Evolutionary conservation across 2,888 invertebrate species (phyloP), one percentile per base, ranked within the genome.

Genomic region (Noctua fimbriata): DNA sequence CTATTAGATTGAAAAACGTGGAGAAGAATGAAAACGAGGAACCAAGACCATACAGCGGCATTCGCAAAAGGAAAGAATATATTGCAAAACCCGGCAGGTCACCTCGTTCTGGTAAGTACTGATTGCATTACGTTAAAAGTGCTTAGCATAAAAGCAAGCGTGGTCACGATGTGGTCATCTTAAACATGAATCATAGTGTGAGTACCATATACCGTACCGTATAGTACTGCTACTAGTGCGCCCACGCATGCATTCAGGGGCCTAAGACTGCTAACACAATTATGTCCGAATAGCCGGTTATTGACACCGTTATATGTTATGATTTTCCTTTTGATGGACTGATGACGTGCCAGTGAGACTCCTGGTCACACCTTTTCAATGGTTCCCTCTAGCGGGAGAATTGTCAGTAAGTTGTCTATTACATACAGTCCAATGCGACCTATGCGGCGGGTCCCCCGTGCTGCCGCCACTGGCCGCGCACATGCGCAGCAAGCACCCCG

Each of bases 401-500:
- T 28, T 28, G 16, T 14, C 60, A 16, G 16, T 60, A 28, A 6
- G 7, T 60, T 60, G 7, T 9, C n/a, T 18, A n/a, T 24, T 16
- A n/a, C n/a, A 9, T 18, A 6, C 95, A 96, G 96, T 95, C 58
- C 89, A 89, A 87, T 99, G 99, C 95, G 99, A 99, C 94, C 97
- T 99, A 60, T 99, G 99, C 93, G 98, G 98, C 9, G 98, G 98
- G 0, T 78, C 87, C 10, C 91, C 78, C 73, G 98, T 98, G 89
- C 97, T 98, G 1, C 97, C 98, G 83, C 99, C 99, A 0, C 98
- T 99, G 0, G 99, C 99, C 0, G 98, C 98, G 90, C 99, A 99
- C 95, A 99, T 99, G 99, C 97, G 98, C 55, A 98, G 98, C 92
- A 97, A 97, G 65, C 99, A 99, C 96, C 98, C 98, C 1, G 99